Conservation (phyloP, 2,888 invertebrate genomes). For the Clistopyga incitator region DNA sequence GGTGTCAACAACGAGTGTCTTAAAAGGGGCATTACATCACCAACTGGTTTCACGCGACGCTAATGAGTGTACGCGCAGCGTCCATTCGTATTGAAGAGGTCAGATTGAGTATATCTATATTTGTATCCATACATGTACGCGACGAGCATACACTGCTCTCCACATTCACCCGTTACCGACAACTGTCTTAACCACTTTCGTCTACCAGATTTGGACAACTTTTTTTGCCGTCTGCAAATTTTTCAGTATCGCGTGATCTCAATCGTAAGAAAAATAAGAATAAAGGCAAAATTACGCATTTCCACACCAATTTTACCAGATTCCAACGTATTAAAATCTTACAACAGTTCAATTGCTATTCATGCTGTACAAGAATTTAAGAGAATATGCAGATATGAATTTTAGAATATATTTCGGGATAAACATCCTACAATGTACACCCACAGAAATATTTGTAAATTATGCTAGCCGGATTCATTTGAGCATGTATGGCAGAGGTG, state of each 20-base stretch:
- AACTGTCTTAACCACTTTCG: conserved; percentile 22
- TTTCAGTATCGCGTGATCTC: conserved; percentile 38
- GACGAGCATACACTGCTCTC: conserved; percentile 29
- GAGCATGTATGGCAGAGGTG: too few relatives aligned
- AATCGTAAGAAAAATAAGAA: conserved; percentile 11
- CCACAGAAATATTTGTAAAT: too few relatives aligned
- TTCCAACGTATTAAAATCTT: neutral
- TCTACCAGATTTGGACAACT: conserved; percentile 19
- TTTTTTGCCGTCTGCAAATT: conserved; percentile 8
- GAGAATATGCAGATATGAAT: neutral
- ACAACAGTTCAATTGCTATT: too few relatives aligned
- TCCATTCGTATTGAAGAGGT: conserved; percentile 52
- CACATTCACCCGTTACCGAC: conserved; percentile 48
- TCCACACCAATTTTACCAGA: conserved; percentile 15
- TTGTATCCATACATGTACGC: conserved; percentile 14
- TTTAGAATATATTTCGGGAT: neutral
- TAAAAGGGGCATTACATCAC: conserved; percentile 82
- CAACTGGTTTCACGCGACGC: conserved; percentile 78
- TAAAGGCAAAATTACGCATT: conserved; percentile 1
- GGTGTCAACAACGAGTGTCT: conserved; percentile 76
- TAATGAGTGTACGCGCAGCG: conserved; percentile 56
- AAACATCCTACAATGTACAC: too few relatives aligned
- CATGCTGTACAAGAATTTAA: neutral
- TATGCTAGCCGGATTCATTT: too few relatives aligned
- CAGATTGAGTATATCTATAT: conserved; percentile 29